Base-by-base conservation (phyloP, 2,888 invertebrate genomes). In the Nomada hirtipes region DNA sequence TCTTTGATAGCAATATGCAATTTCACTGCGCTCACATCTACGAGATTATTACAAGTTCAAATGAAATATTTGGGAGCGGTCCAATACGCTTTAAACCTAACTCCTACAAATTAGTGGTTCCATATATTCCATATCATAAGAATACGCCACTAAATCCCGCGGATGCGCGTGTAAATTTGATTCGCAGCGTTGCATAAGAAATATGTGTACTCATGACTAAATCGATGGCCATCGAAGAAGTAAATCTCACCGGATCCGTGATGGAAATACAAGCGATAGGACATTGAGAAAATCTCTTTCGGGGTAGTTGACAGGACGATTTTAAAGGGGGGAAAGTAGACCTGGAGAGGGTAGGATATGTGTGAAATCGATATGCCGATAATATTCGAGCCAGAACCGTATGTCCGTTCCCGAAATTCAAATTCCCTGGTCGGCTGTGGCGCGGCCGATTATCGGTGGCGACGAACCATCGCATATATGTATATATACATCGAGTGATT, bases 401-500 rank as follows among this genome's bases (percentile, higher is more conserved):
- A 81, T 82, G 82, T 71, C 50, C 76, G 76, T 63, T 63, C 76
- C 83, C 84, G 86, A 88, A 89, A 89, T 89, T 89, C 86, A 85
- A 89, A 87, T 89, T 86, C 85, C 76, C 83, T 79, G 86, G 79
- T 76, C 75, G 77, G 69, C 84, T 85, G 86, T 87, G 84, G 86
- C 71, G 74, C 82, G 81, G 74, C 86, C 87, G 90, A 87, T 89
- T 89, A 89, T 89, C 87, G 86, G 82, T 59, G 77, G 83, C 85
- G 88, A 87, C 84, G 86, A 80, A 82, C 70, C 53, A 55, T 68
- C 64, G 26, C 86, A 36, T 36, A 36, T 36, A 36, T 36, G 82
- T 87, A 87, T 86, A 83, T 87, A 87, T 89, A 87, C 83, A 84
- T 81, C 86, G 84, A 67, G 87, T 91, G 91, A 91, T 91, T 91